These are phyloP conservation scores for Hydrophis major DNA, from an alignment of 2,797 vertebrate genomes.

Conservation along the genomic window DNA sequence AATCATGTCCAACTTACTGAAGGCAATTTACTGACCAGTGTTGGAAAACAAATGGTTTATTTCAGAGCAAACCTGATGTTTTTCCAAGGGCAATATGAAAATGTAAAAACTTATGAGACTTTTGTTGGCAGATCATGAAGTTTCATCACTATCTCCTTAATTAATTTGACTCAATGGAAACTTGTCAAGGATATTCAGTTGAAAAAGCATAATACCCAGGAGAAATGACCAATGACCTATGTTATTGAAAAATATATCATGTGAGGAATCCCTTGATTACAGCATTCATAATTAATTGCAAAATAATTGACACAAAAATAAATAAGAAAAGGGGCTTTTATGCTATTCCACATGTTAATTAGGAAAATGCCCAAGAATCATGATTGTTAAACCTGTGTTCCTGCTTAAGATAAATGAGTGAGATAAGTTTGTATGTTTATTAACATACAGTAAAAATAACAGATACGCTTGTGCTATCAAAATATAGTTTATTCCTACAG, in stretches of 20 bases:
- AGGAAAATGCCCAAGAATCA: neutral
- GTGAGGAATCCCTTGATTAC: slow-evolving; percentile 25
- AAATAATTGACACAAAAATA: slow-evolving; percentile 43
- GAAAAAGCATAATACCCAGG: slow-evolving; percentile 12
- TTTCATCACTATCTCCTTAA: accelerated
- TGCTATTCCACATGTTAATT: neutral
- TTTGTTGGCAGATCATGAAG: neutral
- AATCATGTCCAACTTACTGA: neutral
- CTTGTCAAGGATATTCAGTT: neutral
- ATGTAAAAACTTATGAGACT: neutral
- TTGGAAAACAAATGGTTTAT: neutral
- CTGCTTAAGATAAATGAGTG: too few species aligned
- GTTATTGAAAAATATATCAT: slow-evolving; percentile 25
- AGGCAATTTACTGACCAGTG: neutral
- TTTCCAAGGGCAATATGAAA: neutral
- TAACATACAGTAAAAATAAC: too few species aligned
- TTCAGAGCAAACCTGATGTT: neutral
- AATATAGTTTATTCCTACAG: too few species aligned
- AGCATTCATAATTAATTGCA: slow-evolving; percentile 46
- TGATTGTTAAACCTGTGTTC: neutral
- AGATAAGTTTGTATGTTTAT: too few species aligned
- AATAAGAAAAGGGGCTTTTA: slow-evolving; percentile 17
- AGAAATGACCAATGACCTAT: slow-evolving; percentile 31
- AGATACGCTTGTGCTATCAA: too few species aligned
- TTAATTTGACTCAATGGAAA: neutral